These are phyloP conservation scores for Drosophila biarmipes DNA, from an alignment of 1,140 invertebrate genomes.

Conservation along the genomic window DNA sequence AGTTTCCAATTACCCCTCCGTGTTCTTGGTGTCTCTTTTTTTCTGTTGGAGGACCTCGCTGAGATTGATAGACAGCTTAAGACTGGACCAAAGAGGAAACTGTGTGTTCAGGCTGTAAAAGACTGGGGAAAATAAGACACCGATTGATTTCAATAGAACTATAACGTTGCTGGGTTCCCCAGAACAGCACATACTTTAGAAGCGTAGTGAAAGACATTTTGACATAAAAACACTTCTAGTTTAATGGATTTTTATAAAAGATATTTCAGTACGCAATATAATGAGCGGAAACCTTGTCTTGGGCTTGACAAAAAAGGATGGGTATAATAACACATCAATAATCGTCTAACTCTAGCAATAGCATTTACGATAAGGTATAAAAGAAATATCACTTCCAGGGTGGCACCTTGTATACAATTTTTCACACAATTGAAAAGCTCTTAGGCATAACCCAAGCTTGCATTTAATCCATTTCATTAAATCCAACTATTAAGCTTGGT, in stretches of 20 bases:
- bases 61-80: conserved; percentile 25
- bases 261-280: no score
- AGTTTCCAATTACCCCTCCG: conserved; percentile 25
- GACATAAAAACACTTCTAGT: no score
- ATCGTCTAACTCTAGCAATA: no score
- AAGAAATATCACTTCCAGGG: no score
- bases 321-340: no score
- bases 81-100: background rate
- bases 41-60: conserved; percentile 4
- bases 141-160: background rate
- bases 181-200: background rate
- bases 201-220: no score
- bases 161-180: background rate
- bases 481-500: conserved; percentile 1
- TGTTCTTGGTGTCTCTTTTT: background rate
- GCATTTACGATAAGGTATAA: no score
- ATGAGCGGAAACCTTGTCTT: no score
- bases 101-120: background rate
- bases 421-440: background rate
- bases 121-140: background rate
- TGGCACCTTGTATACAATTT: background rate
- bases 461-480: conserved; percentile 16
- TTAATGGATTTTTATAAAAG: no score
- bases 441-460: background rate
- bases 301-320: no score